Evolutionary conservation across 2,888 invertebrate species (phyloP).

Genomic region (Zygothrica quintamaculata): DNA sequence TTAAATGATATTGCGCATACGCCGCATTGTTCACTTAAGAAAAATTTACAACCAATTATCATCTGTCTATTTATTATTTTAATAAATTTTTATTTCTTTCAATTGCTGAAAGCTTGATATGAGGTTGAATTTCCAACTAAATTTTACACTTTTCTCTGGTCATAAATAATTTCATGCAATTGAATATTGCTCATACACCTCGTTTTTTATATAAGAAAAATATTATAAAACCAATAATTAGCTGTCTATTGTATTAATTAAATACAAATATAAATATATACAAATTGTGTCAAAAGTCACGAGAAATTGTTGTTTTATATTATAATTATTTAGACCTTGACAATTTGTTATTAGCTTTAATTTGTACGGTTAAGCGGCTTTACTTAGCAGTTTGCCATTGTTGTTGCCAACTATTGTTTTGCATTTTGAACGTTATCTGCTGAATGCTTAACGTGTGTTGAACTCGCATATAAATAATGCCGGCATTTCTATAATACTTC

Average conservation of each 20-base stretch:
- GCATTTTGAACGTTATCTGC: constrained; percentile 8
- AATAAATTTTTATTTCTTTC: too few species aligned
- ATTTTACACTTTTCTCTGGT: too few species aligned
- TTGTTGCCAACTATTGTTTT: neutral
- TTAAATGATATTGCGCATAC: constrained; percentile 12
- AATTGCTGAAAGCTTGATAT: too few species aligned
- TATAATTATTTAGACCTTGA: constrained; percentile 8
- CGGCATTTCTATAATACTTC: constrained; percentile 15
- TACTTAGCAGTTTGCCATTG: neutral
- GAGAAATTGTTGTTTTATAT: constrained; percentile 1
- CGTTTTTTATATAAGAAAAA: too few species aligned
- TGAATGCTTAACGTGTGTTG: neutral
- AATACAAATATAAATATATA: neutral
- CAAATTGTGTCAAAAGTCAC: constrained; percentile 33
- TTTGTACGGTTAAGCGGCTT: neutral
- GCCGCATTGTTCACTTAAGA: neutral
- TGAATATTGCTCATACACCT: too few species aligned
- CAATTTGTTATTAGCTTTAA: neutral
- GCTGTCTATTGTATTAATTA: too few species aligned
- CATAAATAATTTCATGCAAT: too few species aligned
- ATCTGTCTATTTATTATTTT: neutral
- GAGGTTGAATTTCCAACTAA: too few species aligned
- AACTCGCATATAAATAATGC: constrained; percentile 34
- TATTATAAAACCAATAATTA: too few species aligned
- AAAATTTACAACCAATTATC: neutral